These are phyloP conservation scores for Lutjanus campechanus DNA, from an alignment of 2,797 vertebrate species.

Conservation along the genomic window DNA sequence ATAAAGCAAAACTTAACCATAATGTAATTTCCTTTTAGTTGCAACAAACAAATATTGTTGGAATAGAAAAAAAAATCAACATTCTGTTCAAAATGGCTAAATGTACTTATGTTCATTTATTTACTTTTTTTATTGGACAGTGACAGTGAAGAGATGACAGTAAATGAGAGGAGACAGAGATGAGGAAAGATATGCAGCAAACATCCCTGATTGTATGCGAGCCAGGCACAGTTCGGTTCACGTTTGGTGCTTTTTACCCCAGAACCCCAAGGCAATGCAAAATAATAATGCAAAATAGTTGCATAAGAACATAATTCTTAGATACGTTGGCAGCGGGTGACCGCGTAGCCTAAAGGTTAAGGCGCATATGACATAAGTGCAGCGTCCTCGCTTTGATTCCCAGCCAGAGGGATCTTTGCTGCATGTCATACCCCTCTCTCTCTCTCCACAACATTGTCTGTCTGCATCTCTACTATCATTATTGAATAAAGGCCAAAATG, in stretches of 20 bases:
- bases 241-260: background rate
- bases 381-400: background rate
- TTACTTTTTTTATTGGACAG: no score
- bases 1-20: background rate
- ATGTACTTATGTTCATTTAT: no score
- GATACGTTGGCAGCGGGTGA: background rate
- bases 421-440: background rate
- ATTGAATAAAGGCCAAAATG: no score
- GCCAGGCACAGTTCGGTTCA: background rate
- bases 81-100: no score
- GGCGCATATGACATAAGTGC: background rate
- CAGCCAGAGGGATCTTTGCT: background rate
- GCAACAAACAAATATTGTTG: background rate
- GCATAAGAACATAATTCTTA: no score
- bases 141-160: no score
- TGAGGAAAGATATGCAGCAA: background rate
- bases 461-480: background rate
- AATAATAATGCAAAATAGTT: background rate
- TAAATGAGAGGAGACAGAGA: no score
- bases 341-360: background rate
- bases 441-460: background rate
- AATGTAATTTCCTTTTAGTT: constrained; percentile 1
- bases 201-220: background rate
- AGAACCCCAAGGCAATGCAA: background rate
- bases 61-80: background rate